Conservation (phyloP, 2,797 vertebrate species). For the Parotocinclus haroldoi region DNA sequence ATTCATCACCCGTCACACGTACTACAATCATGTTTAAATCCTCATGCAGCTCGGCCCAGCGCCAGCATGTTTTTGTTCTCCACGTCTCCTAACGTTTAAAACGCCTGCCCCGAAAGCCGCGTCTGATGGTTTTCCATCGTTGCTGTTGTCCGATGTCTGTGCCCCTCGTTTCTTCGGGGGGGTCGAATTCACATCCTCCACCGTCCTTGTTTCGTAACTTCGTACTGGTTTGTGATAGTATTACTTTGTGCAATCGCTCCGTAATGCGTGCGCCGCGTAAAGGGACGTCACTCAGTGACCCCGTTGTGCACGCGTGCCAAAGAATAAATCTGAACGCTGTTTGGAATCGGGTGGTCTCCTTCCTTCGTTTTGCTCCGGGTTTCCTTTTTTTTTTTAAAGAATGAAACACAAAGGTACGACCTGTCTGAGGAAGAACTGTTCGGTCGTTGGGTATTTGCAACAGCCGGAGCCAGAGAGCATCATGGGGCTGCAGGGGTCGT, state of each 20-base stretch:
- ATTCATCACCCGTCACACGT: neutral
- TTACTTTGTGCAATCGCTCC: neutral
- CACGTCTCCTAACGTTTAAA: too few relatives aligned
- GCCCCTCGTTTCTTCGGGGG: slow-evolving; percentile 42
- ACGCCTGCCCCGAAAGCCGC: neutral
- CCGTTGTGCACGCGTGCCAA: slow-evolving; percentile 22
- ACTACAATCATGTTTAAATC: slow-evolving; percentile 15
- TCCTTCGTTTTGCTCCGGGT: too few relatives aligned
- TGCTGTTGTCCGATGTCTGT: slow-evolving; percentile 19
- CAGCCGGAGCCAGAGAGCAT: too few relatives aligned
- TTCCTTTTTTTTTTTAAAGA: too few relatives aligned
- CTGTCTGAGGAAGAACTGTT: too few relatives aligned
- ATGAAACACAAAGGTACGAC: too few relatives aligned
- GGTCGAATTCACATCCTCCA: slow-evolving; percentile 20
- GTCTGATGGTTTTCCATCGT: neutral
- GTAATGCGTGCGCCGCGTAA: neutral
- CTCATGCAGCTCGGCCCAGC: neutral
- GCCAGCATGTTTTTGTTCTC: neutral
- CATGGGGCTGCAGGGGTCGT: too few relatives aligned
- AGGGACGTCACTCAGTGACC: slow-evolving; percentile 1
- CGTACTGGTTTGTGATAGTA: neutral
- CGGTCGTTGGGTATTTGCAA: too few relatives aligned
- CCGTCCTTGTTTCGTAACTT: neutral
- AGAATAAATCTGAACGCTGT: slow-evolving; percentile 26
- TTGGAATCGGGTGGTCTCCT: neutral